These are phyloP conservation scores for Etheostoma nigrum DNA, from an alignment of 2,797 vertebrate species.

Conservation along the genomic window DNA sequence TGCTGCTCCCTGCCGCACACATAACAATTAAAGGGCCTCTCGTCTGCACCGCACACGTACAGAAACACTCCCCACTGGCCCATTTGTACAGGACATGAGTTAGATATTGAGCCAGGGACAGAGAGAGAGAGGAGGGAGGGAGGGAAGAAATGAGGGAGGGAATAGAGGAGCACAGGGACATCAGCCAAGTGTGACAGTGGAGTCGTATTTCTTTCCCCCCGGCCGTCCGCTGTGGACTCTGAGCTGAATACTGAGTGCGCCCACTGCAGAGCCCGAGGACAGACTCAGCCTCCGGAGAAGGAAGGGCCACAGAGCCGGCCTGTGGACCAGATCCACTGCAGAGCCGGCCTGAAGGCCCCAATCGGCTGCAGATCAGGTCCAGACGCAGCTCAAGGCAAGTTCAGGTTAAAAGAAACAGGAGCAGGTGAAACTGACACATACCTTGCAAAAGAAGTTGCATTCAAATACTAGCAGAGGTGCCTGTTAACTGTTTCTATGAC, in stretches of 20 bases:
- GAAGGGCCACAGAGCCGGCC: neutral
- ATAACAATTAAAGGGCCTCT: constrained; percentile 42
- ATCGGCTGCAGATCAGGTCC: constrained; percentile 3
- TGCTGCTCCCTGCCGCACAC: constrained; percentile 18
- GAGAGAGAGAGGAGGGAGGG: constrained; percentile 13
- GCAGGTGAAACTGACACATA: neutral
- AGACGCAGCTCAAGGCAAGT: neutral
- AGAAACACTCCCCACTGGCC: constrained; percentile 60
- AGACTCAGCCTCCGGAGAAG: constrained; percentile 32
- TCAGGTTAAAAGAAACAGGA: neutral
- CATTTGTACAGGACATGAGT: constrained; percentile 62
- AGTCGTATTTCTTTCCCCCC: constrained; percentile 81
- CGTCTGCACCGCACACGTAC: constrained; percentile 28
- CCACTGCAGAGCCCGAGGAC: constrained; percentile 77
- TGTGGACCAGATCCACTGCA: constrained; percentile 22
- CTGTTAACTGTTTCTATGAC: constrained; percentile 7
- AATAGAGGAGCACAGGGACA: constrained; percentile 70
- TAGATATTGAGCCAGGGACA: constrained; percentile 60
- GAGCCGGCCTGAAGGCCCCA: neutral
- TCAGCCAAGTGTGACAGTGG: constrained; percentile 85
- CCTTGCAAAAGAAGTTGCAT: neutral
- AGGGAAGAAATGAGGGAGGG: constrained; percentile 53
- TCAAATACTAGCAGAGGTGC: neutral
- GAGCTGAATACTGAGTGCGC: constrained; percentile 86
- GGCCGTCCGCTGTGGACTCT: constrained; percentile 72